Evolutionary conservation across 1,140 invertebrate genomes (phyloP), one percentile per base, ranked within the genome.

Genomic region (Coelopa frigida): DNA sequence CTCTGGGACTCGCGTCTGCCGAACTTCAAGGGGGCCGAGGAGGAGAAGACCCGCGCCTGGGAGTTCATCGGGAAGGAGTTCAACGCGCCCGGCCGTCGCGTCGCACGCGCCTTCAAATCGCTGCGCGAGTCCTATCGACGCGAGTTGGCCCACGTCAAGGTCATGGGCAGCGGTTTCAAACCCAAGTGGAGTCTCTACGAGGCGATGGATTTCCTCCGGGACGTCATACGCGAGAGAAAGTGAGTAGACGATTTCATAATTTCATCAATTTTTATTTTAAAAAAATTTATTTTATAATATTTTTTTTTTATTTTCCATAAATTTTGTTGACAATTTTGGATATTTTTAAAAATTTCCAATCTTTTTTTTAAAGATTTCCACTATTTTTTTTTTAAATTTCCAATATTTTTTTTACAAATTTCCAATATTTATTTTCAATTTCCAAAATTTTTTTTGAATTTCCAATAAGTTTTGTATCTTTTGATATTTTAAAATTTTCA

Each of bases 21-120:
- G n/a, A 67, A 67, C 29, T 67, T 67, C 18, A 67, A 67, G 47
- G 63, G 63, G n/a, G 63, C 63, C 54, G 63, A 67, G 49, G 63
- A 67, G 40, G 63, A 67, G 31, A 67, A 67, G 50, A 67, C 61
- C 37, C 63, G 63, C 5, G 63, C 63, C 38, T 67, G 63, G 63
- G 62, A 67, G 45, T 50, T 55, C 36, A 67, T 67, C 29, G 63
- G 63, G 3, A 53, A 56, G 6, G 62, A 67, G 52, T 67, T 67
- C 48, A 66, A 60, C 61, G 58, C 63, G 39, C 62, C 63, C 21
- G 63, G 63, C 5, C 51, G 63, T 11, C 60, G 63, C 14, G 63
- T 66, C 24, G 63, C 63, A 20, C 55, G 63, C 14, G 63, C 63
- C 12, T 67, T 67, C 12, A 67, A 67, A 49, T 67, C 63, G 7